phyloP scores from a whole-genome alignment of 2,797 vertebrate genomes.

The Phoxinus dragarum region DNA sequence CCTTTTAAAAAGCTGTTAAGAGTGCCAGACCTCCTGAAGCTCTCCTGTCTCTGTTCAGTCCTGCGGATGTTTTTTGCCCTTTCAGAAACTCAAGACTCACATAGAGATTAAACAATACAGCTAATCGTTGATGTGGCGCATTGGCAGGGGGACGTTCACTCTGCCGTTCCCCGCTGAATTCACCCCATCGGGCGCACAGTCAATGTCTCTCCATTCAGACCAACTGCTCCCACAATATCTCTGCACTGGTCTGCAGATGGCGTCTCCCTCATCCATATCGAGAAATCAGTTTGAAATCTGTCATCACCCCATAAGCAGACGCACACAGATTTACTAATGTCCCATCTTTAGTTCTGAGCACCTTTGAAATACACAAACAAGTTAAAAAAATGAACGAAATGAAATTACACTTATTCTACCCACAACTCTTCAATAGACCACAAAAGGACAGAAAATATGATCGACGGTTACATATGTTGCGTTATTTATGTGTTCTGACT shows the following conservation, averaged over 20 bases:
- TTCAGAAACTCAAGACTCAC: slow-evolving; percentile 53
- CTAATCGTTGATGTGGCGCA: slow-evolving; percentile 50
- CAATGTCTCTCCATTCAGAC: slow-evolving; percentile 52
- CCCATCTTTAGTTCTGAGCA: not conserved
- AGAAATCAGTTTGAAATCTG: slow-evolving; percentile 15
- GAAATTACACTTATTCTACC: not conserved
- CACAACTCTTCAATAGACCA: not conserved
- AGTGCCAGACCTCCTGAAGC: slow-evolving; percentile 29
- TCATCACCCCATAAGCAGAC: not conserved
- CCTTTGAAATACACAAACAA: not conserved
- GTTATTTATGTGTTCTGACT: not conserved
- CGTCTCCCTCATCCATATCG: not conserved
- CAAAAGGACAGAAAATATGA: not conserved
- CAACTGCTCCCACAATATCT: slow-evolving; percentile 44
- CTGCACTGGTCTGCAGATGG: slow-evolving; percentile 1
- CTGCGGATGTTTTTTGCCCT: slow-evolving; percentile 51
- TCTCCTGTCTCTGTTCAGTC: slow-evolving; percentile 11
- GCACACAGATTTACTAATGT: not conserved
- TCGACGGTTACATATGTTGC: not conserved
- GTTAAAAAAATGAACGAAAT: not conserved
- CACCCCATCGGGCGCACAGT: slow-evolving; percentile 51
- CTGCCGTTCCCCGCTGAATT: slow-evolving; percentile 47
- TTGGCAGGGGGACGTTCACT: slow-evolving; percentile 48
- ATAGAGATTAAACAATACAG: slow-evolving; percentile 52
- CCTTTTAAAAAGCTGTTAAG: slow-evolving; percentile 42